Percentiles rank a stretch among this genome's conserved stretches.
phyloP scores from a whole-genome alignment of 2,888 invertebrate species.

The Ophraella communa region DNA sequence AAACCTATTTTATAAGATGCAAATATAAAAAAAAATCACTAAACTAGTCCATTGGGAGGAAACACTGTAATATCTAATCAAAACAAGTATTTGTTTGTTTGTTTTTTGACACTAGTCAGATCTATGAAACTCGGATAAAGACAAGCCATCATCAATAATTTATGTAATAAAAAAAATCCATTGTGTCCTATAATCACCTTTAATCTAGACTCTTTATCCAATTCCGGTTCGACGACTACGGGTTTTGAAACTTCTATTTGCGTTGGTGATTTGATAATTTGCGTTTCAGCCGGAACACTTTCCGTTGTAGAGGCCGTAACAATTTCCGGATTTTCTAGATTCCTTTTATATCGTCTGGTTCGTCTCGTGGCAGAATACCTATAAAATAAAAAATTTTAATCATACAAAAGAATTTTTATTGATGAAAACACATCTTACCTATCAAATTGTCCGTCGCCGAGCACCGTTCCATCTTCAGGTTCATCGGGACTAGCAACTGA shows the following conservation, averaged over 20 bases:
- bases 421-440: too few relatives aligned
- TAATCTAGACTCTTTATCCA: conserved; percentile 65
- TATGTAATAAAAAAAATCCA: too few relatives aligned
- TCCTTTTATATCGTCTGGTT: conserved; percentile 80
- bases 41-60: too few relatives aligned
- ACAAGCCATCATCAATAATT: too few relatives aligned
- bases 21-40: too few relatives aligned
- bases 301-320: conserved; percentile 60
- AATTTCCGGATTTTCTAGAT: conserved; percentile 65
- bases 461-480: conserved; percentile 61
- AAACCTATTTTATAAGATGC: too few relatives aligned
- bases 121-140: too few relatives aligned
- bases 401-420: background rate
- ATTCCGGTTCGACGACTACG: conserved; percentile 60
- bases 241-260: conserved; percentile 64
- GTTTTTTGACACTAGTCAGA: too few relatives aligned
- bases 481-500: conserved; percentile 49
- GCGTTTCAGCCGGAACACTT: conserved; percentile 62
- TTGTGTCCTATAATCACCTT: conserved; percentile 55
- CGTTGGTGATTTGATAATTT: conserved; percentile 48
- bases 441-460: conserved; percentile 83
- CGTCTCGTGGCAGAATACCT: conserved; percentile 73
- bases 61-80: too few relatives aligned
- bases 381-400: conserved; percentile 2
- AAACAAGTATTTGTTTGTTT: too few relatives aligned